phyloP scores from a whole-genome alignment of 2,797 vertebrate genomes.

The Prunella strophiata region DNA sequence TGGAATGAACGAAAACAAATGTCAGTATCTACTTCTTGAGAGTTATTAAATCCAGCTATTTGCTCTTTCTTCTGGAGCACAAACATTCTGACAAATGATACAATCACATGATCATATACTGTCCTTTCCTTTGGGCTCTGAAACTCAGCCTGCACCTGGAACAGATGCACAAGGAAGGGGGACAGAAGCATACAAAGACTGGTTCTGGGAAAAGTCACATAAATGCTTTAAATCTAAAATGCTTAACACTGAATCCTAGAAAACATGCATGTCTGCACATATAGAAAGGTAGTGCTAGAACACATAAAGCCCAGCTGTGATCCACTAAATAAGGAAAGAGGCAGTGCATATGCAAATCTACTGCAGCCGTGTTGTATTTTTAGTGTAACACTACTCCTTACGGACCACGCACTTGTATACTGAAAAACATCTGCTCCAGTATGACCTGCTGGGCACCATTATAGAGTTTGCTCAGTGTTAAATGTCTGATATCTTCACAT shows the following conservation, averaged over 20 bases:
- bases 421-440: background rate
- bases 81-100: background rate
- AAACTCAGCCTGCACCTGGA: background rate
- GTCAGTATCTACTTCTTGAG: background rate
- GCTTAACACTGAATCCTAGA: background rate
- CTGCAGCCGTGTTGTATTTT: background rate
- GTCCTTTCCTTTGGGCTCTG: background rate
- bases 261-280: background rate
- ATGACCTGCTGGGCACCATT: background rate
- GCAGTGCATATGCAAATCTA: background rate
- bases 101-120: background rate
- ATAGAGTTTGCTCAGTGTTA: background rate
- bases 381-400: background rate
- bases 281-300: background rate
- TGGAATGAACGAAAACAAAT: background rate
- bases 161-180: background rate
- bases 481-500: accelerated
- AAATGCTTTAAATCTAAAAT: background rate
- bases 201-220: background rate
- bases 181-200: background rate
- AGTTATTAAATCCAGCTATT: background rate
- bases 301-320: background rate
- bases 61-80: background rate
- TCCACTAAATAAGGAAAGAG: background rate
- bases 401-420: background rate